Base-by-base conservation (phyloP, 2,888 invertebrate genomes). In the Rambutsinella grinnellia region DNA sequence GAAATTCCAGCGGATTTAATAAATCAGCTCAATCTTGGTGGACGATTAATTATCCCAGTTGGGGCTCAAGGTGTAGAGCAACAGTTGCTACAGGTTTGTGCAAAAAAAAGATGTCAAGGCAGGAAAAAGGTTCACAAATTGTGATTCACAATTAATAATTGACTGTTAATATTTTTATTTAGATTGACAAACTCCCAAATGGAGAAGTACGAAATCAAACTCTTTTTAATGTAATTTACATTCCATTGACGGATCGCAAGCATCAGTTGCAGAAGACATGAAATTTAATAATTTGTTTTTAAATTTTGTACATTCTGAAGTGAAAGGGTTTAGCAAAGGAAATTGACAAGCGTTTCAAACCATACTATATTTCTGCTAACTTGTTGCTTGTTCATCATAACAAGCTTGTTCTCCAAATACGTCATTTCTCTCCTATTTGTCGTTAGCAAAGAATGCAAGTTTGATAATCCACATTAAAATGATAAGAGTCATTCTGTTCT, bases 161-260 rank as follows among this genome's bases (percentile, higher is more conserved):
- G n/a, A n/a, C n/a, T n/a, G n/a, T n/a, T n/a, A 17, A 23, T 28
- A 3, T 24, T 15, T 15, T 57, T 24, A 62, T 54, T 23, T 90
- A 96, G 90, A 92, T 98, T 71, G 99, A 99, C 87, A 99, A 98
- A 87, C 89, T 90, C 44, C 86, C 87, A 1, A 93, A 95, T 86
- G 98, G 98, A 6, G 89, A 91, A 36, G 90, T 96, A 3, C 89
- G 89, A 23, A 89, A 92, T 77, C 93, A 92, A 83, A 90, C 91
- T 51, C 88, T 99, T 10, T 97, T 98, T 94, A 95, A 95, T 51
- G 99, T 99, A 13, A 93, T 97, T 83, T 99, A 96, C 86, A 99
- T 99, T 44, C 99, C 99, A 0, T 89, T 99, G 56, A 99, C 99
- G 0, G 96, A 96, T 87, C 91, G 92, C 86, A 90, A 91, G 21